These are phyloP conservation scores for Andrena bicolor DNA, from an alignment of 2,888 invertebrate genomes.

Conservation along the genomic window DNA sequence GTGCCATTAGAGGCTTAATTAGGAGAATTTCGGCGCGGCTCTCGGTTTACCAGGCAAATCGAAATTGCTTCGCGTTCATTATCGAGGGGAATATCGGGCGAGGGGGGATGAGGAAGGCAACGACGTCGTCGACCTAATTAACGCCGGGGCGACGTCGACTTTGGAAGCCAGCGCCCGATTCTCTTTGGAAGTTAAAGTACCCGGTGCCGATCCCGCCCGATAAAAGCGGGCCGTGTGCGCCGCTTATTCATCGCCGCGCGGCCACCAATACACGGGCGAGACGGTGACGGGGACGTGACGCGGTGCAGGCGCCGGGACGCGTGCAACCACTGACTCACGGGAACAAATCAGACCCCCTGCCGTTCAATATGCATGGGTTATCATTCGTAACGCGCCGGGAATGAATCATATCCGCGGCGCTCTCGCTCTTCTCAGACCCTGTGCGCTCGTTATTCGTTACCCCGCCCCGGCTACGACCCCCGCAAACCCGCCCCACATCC, in stretches of 20 bases:
- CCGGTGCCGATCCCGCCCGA: constrained; percentile 44
- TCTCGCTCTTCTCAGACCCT: constrained; percentile 21
- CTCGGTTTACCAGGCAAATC: constrained; percentile 39
- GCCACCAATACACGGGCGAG: neutral
- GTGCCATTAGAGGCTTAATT: constrained; percentile 32
- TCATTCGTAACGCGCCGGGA: constrained; percentile 74
- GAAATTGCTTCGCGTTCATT: constrained; percentile 60
- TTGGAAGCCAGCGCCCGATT: constrained; percentile 53
- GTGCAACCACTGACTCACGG: constrained; percentile 68
- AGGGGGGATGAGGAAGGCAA: constrained; percentile 7
- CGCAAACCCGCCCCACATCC: constrained; percentile 26
- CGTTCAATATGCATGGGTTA: constrained; percentile 81
- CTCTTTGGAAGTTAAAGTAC: constrained; percentile 54
- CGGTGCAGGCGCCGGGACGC: constrained; percentile 42
- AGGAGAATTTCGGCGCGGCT: constrained; percentile 22
- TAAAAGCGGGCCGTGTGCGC: constrained; percentile 42
- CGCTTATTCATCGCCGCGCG: constrained; percentile 45
- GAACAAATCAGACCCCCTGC: constrained; percentile 68
- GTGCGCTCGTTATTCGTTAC: constrained; percentile 58
- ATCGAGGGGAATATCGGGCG: constrained; percentile 20
- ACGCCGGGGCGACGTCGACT: constrained; percentile 43
- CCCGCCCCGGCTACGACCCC: neutral
- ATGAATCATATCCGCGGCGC: constrained; percentile 75
- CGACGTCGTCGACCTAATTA: constrained; percentile 67
- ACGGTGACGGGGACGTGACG: constrained; percentile 12